Evolutionary conservation across 2,113 vertebrate species (phyloP).

Genomic region (Garra rufa): DNA sequence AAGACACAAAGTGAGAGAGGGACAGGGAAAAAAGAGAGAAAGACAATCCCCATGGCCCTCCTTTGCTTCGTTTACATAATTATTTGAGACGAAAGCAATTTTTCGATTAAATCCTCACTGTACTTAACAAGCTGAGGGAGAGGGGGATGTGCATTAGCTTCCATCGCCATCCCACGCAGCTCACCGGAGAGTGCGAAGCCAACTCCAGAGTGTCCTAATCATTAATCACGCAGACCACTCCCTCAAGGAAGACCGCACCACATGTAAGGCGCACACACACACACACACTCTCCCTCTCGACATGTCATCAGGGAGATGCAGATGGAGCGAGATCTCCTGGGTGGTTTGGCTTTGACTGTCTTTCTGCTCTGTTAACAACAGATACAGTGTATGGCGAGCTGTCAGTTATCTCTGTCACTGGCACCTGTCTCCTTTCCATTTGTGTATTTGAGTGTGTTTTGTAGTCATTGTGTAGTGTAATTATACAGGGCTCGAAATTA

Average conservation of each 20-base stretch:
- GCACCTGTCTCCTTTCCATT: not conserved
- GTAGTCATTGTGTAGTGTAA: not conserved
- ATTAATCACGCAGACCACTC: constrained; percentile 55
- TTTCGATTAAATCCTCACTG: constrained; percentile 51
- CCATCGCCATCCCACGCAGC: constrained; percentile 36
- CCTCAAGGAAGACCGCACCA: constrained; percentile 40
- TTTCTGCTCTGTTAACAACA: constrained; percentile 13
- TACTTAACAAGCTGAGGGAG: constrained; percentile 59
- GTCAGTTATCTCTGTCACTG: not conserved
- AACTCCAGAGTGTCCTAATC: constrained; percentile 46
- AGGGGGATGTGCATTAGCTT: constrained; percentile 41
- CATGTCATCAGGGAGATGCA: constrained; percentile 2
- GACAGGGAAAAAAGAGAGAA: not conserved
- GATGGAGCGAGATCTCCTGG: not conserved
- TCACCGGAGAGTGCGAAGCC: constrained; percentile 31
- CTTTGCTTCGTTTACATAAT: constrained; percentile 48
- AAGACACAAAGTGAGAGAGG: constrained; percentile 16
- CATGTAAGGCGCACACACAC: not conserved
- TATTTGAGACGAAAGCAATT: constrained; percentile 42
- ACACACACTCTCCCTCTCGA: not conserved
- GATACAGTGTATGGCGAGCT: not conserved
- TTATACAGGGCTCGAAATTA: no score
- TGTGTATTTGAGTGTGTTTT: not conserved
- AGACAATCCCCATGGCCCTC: constrained; percentile 15
- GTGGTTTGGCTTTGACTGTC: not conserved